These are phyloP conservation scores for Ophion obscuratus DNA, from an alignment of 2,888 invertebrate genomes.

Conservation along the genomic window DNA sequence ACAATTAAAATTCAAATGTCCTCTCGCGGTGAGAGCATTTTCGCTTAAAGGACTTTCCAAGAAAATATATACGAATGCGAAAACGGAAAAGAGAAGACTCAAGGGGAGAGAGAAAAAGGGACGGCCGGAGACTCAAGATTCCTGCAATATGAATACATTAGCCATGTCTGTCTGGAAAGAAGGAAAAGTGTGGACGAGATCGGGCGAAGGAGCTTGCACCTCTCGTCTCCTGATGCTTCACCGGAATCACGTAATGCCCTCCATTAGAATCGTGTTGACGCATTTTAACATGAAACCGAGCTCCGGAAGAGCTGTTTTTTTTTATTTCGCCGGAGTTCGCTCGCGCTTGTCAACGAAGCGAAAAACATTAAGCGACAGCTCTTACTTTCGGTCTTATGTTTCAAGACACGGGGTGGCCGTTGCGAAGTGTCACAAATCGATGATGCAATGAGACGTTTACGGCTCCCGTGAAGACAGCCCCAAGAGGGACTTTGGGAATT, in stretches of 20 bases:
- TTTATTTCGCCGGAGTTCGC: not conserved
- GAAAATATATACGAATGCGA: constrained; percentile 17
- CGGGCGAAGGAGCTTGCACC: constrained; percentile 40
- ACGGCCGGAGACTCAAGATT: constrained; percentile 59
- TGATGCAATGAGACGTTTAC: not conserved
- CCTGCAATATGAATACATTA: constrained; percentile 80
- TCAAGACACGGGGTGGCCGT: not conserved
- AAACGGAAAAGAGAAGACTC: constrained; percentile 11
- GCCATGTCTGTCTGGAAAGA: constrained; percentile 27
- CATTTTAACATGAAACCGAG: constrained; percentile 78
- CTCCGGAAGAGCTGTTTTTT: not conserved
- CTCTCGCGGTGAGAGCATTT: constrained; percentile 39
- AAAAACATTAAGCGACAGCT: constrained; percentile 4
- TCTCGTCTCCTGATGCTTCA: constrained; percentile 42
- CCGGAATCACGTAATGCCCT: constrained; percentile 77
- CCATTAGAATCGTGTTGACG: constrained; percentile 82
- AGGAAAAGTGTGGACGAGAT: constrained; percentile 16
- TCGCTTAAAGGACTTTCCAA: constrained; percentile 48
- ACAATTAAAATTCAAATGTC: constrained; percentile 65
- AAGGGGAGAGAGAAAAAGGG: constrained; percentile 53
- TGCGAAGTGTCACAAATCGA: not conserved
- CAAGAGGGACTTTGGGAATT: too few relatives aligned
- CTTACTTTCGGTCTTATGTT: not conserved
- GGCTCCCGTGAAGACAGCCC: not conserved
- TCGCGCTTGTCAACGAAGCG: not conserved